Percentiles rank a stretch among this genome's conserved stretches.
Conservation (phyloP, 2,113 vertebrate species). For the Philantomba maxwellii region DNA sequence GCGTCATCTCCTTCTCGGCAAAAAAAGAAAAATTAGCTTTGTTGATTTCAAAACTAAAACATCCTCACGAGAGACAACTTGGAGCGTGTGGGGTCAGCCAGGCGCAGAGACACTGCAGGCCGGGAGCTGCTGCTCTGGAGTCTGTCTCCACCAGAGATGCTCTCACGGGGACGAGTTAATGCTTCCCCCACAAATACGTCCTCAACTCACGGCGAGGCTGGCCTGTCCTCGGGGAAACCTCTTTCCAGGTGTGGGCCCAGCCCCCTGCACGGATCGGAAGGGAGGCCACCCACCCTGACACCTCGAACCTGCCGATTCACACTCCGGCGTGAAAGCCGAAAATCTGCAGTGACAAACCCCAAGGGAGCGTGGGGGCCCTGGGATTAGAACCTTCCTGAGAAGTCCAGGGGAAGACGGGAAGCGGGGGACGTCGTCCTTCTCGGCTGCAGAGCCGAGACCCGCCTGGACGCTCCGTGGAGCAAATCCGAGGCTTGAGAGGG, state of each 20-base stretch:
- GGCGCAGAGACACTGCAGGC: rapidly evolving
- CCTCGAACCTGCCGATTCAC: rapidly evolving
- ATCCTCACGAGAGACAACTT: rapidly evolving
- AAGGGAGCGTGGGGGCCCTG: rapidly evolving
- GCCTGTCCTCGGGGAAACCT: too few relatives aligned
- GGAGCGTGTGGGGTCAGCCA: rapidly evolving
- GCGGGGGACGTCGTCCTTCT: rapidly evolving
- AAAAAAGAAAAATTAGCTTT: not conserved
- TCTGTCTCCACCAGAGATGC: not conserved
- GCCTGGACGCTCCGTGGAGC: rapidly evolving
- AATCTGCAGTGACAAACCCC: too few relatives aligned
- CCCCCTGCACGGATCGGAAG: rapidly evolving
- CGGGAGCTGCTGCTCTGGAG: rapidly evolving
- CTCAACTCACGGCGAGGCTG: not conserved
- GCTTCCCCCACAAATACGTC: too few relatives aligned
- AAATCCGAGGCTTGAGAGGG: rapidly evolving
- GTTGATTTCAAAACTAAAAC: rapidly evolving
- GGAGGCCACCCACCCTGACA: not conserved
- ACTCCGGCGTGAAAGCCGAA: not conserved
- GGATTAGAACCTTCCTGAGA: not conserved
- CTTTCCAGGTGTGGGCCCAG: rapidly evolving
- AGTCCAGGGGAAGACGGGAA: not conserved
- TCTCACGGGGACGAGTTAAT: not conserved
- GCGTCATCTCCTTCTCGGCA: too few relatives aligned
- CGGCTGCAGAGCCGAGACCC: rapidly evolving